phyloP scores from a whole-genome alignment of 2,113 vertebrate genomes.

The Ariopsis seemanni region DNA sequence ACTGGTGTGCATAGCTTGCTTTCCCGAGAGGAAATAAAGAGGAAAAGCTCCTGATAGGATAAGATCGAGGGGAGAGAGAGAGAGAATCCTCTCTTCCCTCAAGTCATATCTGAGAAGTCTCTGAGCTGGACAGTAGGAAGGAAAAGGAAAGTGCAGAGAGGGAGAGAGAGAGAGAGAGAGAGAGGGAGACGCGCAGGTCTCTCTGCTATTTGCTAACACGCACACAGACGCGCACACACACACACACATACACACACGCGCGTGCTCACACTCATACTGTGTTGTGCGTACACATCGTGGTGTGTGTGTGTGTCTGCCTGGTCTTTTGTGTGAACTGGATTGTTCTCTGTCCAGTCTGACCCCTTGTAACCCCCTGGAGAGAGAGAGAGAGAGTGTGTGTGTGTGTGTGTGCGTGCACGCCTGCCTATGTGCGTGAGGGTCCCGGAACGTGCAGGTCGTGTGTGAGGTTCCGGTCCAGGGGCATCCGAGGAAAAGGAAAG shows the following conservation, averaged over 20 bases:
- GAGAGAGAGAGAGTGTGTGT: conserved; percentile 13
- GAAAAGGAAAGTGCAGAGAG: conserved; percentile 53
- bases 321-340: conserved; percentile 71
- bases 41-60: conserved; percentile 67
- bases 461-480: conserved; percentile 59
- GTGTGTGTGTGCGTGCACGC: conserved; percentile 5
- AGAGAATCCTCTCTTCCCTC: conserved; percentile 56
- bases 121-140: conserved; percentile 47
- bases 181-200: conserved; percentile 61
- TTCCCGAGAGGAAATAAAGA: conserved; percentile 80
- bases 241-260: conserved; percentile 34
- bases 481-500: conserved; percentile 52
- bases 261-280: conserved; percentile 13
- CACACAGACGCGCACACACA: conserved; percentile 30
- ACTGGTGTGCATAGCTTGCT: conserved; percentile 68
- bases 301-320: conserved; percentile 49
- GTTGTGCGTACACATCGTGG: conserved; percentile 48
- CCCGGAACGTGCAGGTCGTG: conserved; percentile 56
- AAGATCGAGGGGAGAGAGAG: conserved; percentile 59
- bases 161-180: conserved; percentile 54
- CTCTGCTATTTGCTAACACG: conserved; percentile 47
- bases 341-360: conserved; percentile 54
- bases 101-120: conserved; percentile 40
- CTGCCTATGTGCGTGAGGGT: conserved; percentile 25
- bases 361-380: conserved; percentile 38